Percentiles rank a stretch among this genome's conserved stretches.
phyloP scores from a whole-genome alignment of 2,797 vertebrate species.

The Chelonia mydas region DNA sequence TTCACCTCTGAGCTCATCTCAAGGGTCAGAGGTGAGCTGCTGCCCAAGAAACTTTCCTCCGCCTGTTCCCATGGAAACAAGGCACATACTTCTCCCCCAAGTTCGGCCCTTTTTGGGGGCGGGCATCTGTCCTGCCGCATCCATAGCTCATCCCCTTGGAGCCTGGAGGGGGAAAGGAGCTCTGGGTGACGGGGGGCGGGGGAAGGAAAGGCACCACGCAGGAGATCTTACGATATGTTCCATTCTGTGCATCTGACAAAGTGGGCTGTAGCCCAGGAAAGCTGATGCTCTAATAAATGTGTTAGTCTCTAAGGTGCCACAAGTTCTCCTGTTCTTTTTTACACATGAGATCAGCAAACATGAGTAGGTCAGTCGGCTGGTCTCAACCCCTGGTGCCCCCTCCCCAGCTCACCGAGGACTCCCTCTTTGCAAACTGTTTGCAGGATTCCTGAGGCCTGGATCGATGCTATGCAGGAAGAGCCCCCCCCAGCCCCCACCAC shows the following conservation, averaged over 20 bases:
- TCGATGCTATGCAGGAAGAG: not conserved
- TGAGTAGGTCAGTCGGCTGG: not conserved
- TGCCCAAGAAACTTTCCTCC: conserved; percentile 65
- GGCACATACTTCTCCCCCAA: conserved; percentile 49
- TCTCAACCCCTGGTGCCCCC: not conserved
- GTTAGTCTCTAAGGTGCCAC: no score
- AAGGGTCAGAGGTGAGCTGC: not conserved
- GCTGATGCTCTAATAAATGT: no score
- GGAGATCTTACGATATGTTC: not conserved
- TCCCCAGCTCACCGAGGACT: not conserved
- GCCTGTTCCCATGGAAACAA: conserved; percentile 67
- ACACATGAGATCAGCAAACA: not conserved
- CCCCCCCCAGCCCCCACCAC: not conserved
- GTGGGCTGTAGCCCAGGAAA: no score
- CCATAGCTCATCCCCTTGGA: not conserved
- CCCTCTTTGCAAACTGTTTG: not conserved
- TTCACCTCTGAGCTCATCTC: not conserved
- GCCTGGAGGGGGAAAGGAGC: not conserved
- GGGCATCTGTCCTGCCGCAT: not conserved
- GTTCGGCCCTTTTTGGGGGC: not conserved
- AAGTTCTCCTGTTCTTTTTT: no score
- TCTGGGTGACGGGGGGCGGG: no score
- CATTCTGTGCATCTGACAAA: no score
- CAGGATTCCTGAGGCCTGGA: no score
- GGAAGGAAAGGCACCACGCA: not conserved